These are phyloP conservation scores for Parnassius apollo DNA, from an alignment of 2,888 invertebrate genomes.

Conservation along the genomic window DNA sequence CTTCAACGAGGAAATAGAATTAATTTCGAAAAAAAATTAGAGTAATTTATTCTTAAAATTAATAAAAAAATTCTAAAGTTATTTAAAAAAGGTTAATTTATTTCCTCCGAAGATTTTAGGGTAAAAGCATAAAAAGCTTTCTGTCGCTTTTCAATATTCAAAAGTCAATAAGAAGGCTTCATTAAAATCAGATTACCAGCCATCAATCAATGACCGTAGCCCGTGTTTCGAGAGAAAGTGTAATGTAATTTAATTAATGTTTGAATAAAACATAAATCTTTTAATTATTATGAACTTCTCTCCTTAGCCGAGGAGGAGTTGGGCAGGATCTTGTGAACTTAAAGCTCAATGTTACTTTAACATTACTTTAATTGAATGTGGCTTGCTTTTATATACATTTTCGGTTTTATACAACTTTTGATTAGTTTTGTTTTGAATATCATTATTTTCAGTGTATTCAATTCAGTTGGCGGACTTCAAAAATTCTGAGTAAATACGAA, in stretches of 20 bases:
- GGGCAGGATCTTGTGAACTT: conserved; percentile 20
- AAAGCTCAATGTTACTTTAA: conserved; percentile 20
- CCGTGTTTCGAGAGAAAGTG: conserved; percentile 24
- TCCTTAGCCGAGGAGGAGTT: conserved; percentile 8
- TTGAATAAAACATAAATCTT: conserved; percentile 27
- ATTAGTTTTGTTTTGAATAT: too few relatives aligned
- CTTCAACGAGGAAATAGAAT: too few relatives aligned
- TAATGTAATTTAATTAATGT: conserved; percentile 27
- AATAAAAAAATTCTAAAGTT: too few relatives aligned
- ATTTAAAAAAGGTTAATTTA: conserved; percentile 10
- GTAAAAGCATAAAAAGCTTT: conserved; percentile 11
- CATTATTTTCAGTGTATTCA: too few relatives aligned
- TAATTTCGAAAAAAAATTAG: neutral
- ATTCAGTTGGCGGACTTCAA: too few relatives aligned
- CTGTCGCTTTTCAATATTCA: conserved; percentile 17
- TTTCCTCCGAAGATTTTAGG: conserved; percentile 14
- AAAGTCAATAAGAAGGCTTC: conserved; percentile 24
- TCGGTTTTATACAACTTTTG: too few relatives aligned
- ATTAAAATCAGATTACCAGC: conserved; percentile 27
- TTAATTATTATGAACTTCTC: conserved; percentile 25
- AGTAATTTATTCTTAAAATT: conserved; percentile 5
- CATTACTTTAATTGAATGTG: conserved; percentile 23
- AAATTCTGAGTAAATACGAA: too few relatives aligned
- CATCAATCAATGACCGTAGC: conserved; percentile 25
- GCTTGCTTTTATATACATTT: neutral